phyloP scores from a whole-genome alignment of 2,797 vertebrate species.

The Sparus aurata region DNA sequence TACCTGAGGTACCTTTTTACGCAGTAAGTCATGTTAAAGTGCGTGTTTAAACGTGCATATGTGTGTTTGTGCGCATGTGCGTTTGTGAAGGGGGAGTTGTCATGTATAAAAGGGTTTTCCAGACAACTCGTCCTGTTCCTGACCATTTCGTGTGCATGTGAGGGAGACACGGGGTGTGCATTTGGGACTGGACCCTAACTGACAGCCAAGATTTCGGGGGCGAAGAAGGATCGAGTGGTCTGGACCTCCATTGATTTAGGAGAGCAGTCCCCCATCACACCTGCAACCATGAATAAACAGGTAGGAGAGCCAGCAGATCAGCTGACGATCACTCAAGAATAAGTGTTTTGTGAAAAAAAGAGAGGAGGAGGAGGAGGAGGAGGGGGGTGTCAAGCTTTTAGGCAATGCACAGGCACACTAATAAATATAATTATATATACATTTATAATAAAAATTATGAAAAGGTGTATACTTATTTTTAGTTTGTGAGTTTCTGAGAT shows the following conservation, averaged over 20 bases:
- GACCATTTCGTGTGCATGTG: constrained; percentile 27
- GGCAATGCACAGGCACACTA: neutral
- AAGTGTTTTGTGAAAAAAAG: neutral
- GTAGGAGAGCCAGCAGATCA: constrained; percentile 46
- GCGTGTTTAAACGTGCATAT: neutral
- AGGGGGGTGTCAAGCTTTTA: neutral
- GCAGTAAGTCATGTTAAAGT: constrained; percentile 14
- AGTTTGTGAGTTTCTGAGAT: neutral
- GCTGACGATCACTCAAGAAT: neutral
- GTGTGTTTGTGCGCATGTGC: constrained; percentile 47
- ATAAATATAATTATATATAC: too few species aligned
- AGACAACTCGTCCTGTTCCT: constrained; percentile 42
- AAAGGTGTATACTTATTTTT: neutral
- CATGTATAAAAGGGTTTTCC: constrained; percentile 66
- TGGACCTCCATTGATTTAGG: constrained; percentile 84
- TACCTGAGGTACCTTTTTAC: constrained; percentile 32
- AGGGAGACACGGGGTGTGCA: constrained; percentile 19
- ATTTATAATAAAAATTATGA: too few species aligned
- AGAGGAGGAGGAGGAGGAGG: too few species aligned
- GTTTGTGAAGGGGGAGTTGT: constrained; percentile 40
- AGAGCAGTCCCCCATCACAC: constrained; percentile 53
- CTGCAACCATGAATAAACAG: constrained; percentile 76
- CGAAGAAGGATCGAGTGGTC: constrained; percentile 68
- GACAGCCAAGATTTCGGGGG: constrained; percentile 74
- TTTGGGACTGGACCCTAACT: constrained; percentile 40